Conservation (phyloP, 2,888 invertebrate genomes). For the Diloba caeruleocephala region DNA sequence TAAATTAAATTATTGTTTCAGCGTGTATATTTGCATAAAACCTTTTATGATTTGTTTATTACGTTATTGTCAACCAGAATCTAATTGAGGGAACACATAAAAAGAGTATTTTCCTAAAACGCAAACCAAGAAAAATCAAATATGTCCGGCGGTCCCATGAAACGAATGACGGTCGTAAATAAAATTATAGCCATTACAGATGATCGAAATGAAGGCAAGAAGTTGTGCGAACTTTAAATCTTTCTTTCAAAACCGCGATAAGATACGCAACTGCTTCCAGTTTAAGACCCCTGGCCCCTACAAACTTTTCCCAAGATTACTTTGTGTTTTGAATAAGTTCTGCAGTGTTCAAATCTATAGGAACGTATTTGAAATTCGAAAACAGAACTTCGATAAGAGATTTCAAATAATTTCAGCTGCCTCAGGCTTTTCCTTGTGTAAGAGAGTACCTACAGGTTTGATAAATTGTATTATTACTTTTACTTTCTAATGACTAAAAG, state of each 20-base stretch:
- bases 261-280: constrained; percentile 48
- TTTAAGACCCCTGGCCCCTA: constrained; percentile 30
- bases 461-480: constrained; percentile 27
- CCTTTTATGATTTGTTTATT: constrained; percentile 1
- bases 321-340: constrained; percentile 53
- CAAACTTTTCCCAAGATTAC: constrained; percentile 43
- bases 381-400: constrained; percentile 35
- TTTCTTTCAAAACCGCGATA: constrained; percentile 54
- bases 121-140: constrained; percentile 37
- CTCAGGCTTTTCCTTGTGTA: constrained; percentile 12
- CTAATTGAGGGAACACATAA: constrained; percentile 13
- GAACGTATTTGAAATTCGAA: constrained; percentile 23
- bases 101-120: constrained; percentile 8
- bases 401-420: constrained; percentile 24
- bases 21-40: background rate
- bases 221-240: constrained; percentile 52
- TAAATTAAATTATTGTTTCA: too few relatives aligned
- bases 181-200: constrained; percentile 50
- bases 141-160: constrained; percentile 21
- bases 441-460: constrained; percentile 16
- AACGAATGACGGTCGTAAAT: constrained; percentile 47
- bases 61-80: background rate
- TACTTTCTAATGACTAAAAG: too few relatives aligned
- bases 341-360: constrained; percentile 18
- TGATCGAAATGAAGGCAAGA: constrained; percentile 43